Base-by-base conservation (phyloP, 2,113 vertebrate species). In the Ciconia boyciana region DNA sequence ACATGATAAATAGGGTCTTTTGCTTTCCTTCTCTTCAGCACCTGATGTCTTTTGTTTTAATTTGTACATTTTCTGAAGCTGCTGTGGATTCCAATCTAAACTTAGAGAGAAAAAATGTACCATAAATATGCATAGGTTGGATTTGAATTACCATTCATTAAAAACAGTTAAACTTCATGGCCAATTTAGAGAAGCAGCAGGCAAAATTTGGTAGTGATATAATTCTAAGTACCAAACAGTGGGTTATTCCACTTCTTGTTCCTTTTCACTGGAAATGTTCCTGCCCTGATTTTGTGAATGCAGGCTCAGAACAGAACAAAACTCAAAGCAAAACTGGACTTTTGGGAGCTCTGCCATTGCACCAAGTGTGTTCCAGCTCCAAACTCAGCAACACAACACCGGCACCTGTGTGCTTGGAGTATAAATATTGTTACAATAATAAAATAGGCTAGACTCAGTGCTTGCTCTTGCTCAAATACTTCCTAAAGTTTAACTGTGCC, bases 1-100 rank as follows among this genome's bases (percentile, higher is more conserved):
- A 94, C 93, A 96, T 98, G 97, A 98, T 98, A 98, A 99, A 98
- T 96, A 98, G 97, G 46, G 89, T 69, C 87, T 95, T 97, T 98
- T 80, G 39, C 75, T 96, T 96, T 89, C 41, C 44, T 17, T 94
- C 43, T 83, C 32, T 81, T 97, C 75, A 95, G 85, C 39, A 95
- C 68, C 70, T 95, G 65, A 93, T 95, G 44, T 86, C 77, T 93
- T 16, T 10, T 58, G 29, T 29, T 75, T 76, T 69, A 44, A 69
- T 90, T 83, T 91, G 78, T 72, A 79, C 28, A 82, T 51, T 92
- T 95, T 95, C 65, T 77, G 69, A 92, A 39, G 41, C 64, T 96
- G 32, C 16, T 84, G 41, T 39, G 68, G 32, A 94, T 91, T 89
- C 82, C 57, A 85, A 70, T 69, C 26, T 61, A 96, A 96, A 96